Percentiles rank a stretch among this genome's conserved stretches.
These are phyloP conservation scores for Lithosia quadra DNA, from an alignment of 2,888 invertebrate genomes.

Conservation along the genomic window DNA sequence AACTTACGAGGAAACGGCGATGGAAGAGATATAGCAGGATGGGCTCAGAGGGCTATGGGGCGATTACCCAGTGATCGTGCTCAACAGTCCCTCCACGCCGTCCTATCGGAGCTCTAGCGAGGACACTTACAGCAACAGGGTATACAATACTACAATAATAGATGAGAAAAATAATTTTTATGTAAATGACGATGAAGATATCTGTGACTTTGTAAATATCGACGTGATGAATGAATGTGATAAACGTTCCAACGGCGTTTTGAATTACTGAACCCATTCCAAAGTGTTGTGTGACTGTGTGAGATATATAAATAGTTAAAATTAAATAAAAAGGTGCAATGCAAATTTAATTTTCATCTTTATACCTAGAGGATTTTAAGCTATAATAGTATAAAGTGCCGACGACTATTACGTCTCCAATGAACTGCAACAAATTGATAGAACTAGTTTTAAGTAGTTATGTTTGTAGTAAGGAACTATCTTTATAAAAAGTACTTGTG, in stretches of 20 bases:
- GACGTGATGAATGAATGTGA: conserved; percentile 68
- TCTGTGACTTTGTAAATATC: conserved; percentile 70
- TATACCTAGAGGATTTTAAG: conserved; percentile 32
- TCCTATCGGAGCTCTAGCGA: conserved; percentile 68
- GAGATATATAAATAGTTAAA: conserved; percentile 60
- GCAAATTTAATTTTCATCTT: conserved; percentile 48
- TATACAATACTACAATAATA: conserved; percentile 78
- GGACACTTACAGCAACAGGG: conserved; percentile 80
- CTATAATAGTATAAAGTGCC: conserved; percentile 42
- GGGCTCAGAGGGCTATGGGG: conserved; percentile 43
- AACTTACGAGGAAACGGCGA: conserved; percentile 66
- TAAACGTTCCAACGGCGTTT: conserved; percentile 58
- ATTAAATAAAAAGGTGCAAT: conserved; percentile 71
- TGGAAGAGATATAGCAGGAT: conserved; percentile 82
- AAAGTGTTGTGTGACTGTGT: conserved; percentile 69
- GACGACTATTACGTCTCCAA: conserved; percentile 43
- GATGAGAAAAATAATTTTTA: conserved; percentile 68
- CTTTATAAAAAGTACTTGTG: conserved; percentile 1
- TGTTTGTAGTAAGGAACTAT: conserved; percentile 24
- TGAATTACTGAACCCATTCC: conserved; percentile 76
- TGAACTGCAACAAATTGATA: conserved; percentile 51
- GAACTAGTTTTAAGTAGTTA: conserved; percentile 42
- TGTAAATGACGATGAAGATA: conserved; percentile 61
- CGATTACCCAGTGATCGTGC: conserved; percentile 73
- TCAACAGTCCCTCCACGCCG: conserved; percentile 81